A percentile compares a stretch with the other conserved stretches of the same genome.
Evolutionary conservation across 2,113 vertebrate species (phyloP).

Genomic region (Panthera uncia): DNA sequence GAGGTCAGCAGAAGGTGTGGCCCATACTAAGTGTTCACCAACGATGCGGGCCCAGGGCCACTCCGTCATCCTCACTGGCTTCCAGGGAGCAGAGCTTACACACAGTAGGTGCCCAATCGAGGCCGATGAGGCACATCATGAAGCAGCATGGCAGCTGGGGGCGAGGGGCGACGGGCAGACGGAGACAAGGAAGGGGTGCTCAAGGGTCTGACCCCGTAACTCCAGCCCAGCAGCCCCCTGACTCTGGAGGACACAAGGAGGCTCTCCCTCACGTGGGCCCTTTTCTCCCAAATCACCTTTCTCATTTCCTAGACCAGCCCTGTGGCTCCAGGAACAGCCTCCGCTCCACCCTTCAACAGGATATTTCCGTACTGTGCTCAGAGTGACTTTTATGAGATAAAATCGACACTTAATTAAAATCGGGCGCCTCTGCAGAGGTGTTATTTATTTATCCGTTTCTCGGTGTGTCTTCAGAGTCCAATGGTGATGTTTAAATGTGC

Average conservation of each 20-base stretch:
- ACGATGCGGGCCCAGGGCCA: accelerated
- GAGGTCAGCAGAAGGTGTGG: not conserved
- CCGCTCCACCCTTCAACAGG: not conserved
- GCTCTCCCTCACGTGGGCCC: not conserved
- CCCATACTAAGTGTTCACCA: accelerated
- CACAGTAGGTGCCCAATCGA: not conserved
- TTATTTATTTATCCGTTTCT: constrained; percentile 8
- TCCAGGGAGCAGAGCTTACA: not conserved
- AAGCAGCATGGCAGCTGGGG: accelerated
- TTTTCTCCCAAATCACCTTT: not conserved
- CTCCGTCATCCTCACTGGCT: accelerated
- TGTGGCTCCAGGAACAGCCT: constrained; percentile 23
- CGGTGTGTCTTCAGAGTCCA: constrained; percentile 46
- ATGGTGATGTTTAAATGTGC: not conserved
- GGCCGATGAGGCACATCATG: not conserved
- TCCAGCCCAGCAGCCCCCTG: not conserved
- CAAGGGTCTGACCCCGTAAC: not conserved
- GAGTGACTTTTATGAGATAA: constrained; percentile 59
- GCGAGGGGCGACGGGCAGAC: accelerated
- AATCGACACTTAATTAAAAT: constrained; percentile 79
- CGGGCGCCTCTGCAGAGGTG: constrained; percentile 25
- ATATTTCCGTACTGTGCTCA: not conserved
- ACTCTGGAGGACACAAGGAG: not conserved
- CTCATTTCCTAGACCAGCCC: not conserved
- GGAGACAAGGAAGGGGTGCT: accelerated